Conservation (phyloP, 2,113 vertebrate genomes). For the Bambusicola thoracicus region DNA sequence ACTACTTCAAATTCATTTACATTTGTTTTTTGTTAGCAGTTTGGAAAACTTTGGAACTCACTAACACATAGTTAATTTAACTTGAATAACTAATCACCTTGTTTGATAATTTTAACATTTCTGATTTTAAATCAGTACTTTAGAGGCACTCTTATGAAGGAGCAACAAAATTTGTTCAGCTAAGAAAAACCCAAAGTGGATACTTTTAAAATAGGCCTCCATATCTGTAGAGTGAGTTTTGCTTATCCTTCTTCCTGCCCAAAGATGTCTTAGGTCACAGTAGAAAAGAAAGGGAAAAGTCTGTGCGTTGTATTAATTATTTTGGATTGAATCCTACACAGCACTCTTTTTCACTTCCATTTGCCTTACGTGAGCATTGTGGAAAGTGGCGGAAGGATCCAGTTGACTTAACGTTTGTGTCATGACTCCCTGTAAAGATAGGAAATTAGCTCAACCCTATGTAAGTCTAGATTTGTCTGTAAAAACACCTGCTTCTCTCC, state of each 20-base stretch:
- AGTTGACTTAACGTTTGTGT: not conserved
- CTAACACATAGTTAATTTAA: not conserved
- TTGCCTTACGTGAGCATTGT: not conserved
- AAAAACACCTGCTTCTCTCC: not conserved
- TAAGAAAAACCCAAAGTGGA: not conserved
- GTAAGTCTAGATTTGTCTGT: not conserved
- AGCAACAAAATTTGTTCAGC: not conserved
- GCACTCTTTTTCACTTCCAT: not conserved
- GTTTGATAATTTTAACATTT: not conserved
- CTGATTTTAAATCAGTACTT: not conserved
- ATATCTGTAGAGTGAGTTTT: not conserved
- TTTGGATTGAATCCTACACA: not conserved
- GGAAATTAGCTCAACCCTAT: not conserved
- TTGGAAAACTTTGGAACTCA: not conserved
- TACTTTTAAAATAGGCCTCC: not conserved
- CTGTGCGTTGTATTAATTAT: not conserved
- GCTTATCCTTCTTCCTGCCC: not conserved
- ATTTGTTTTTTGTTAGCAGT: not conserved
- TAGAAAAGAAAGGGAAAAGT: not conserved
- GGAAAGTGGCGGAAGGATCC: not conserved
- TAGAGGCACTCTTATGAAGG: not conserved
- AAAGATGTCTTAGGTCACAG: not conserved
- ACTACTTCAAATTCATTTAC: not conserved
- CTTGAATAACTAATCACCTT: not conserved
- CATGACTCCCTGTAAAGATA: not conserved